Evolutionary conservation across 2,888 invertebrate genomes (phyloP).

Genomic region (Sinodicranocentrus sp.): DNA sequence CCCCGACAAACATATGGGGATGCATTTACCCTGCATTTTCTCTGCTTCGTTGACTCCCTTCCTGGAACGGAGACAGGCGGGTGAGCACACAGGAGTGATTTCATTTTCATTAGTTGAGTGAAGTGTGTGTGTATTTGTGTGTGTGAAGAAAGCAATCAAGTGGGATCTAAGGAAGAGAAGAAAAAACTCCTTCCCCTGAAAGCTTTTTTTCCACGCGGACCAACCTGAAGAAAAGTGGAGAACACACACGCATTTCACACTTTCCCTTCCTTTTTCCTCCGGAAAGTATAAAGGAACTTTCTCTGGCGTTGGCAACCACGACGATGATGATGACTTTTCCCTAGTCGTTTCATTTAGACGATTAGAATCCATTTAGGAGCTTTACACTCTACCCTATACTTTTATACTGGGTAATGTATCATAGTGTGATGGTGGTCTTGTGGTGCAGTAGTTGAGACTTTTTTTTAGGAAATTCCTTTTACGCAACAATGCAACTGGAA

Average conservation of each 20-base stretch:
- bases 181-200: slow-evolving; percentile 10
- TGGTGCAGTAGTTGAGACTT: background rate
- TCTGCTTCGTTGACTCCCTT: slow-evolving; percentile 54
- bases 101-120: slow-evolving; percentile 67
- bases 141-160: slow-evolving; percentile 58
- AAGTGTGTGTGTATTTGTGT: slow-evolving; percentile 39
- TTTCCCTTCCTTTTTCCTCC: slow-evolving; percentile 19
- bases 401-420: slow-evolving; percentile 10
- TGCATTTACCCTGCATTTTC: slow-evolving; percentile 42
- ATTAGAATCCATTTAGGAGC: slow-evolving; percentile 65
- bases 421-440: background rate
- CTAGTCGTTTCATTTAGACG: slow-evolving; percentile 62
- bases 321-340: slow-evolving; percentile 48
- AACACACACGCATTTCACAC: slow-evolving; percentile 51
- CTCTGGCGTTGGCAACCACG: slow-evolving; percentile 29
- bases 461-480: too few species aligned
- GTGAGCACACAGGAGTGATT: slow-evolving; percentile 29
- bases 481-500: too few species aligned
- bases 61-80: background rate
- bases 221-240: slow-evolving; percentile 2
- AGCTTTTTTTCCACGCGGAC: slow-evolving; percentile 11
- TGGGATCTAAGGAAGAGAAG: slow-evolving; percentile 23
- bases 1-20: too few species aligned
- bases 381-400: slow-evolving; percentile 40
- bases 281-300: slow-evolving; percentile 20